Conservation (phyloP, 2,797 vertebrate species). For the Hylomyscus alleni region DNA sequence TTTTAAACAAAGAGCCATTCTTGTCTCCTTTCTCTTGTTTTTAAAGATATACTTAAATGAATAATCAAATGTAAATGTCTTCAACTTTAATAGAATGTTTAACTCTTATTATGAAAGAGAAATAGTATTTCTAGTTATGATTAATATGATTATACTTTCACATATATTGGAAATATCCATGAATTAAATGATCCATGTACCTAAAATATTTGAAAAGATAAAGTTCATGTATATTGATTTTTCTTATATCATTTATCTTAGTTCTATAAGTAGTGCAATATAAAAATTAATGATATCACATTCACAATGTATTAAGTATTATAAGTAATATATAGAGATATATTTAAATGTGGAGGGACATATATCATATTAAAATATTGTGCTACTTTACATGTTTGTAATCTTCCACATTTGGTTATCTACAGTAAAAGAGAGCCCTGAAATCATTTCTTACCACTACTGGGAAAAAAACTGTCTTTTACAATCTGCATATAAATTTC, state of each 20-base stretch:
- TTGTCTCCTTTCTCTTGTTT: neutral
- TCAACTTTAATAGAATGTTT: neutral
- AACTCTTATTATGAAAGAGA: neutral
- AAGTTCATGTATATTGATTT: neutral
- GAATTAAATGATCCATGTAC: neutral
- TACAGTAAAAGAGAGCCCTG: rapidly evolving
- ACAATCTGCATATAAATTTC: neutral
- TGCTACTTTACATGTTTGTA: neutral
- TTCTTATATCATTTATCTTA: neutral
- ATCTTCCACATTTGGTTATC: neutral
- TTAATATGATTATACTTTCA: neutral
- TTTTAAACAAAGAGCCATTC: neutral
- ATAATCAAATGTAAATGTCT: neutral
- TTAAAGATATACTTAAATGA: constrained; percentile 25
- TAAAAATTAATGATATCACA: neutral
- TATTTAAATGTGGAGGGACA: neutral
- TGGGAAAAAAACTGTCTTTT: neutral
- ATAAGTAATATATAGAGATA: neutral
- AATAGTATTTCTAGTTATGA: neutral
- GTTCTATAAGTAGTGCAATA: neutral
- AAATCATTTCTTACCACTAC: too few relatives aligned
- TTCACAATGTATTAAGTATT: neutral
- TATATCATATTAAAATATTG: neutral
- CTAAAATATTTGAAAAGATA: neutral
- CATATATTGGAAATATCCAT: neutral